Evolutionary conservation across 2,888 invertebrate genomes (phyloP).

Genomic region (Cryptocephalus moraei): DNA sequence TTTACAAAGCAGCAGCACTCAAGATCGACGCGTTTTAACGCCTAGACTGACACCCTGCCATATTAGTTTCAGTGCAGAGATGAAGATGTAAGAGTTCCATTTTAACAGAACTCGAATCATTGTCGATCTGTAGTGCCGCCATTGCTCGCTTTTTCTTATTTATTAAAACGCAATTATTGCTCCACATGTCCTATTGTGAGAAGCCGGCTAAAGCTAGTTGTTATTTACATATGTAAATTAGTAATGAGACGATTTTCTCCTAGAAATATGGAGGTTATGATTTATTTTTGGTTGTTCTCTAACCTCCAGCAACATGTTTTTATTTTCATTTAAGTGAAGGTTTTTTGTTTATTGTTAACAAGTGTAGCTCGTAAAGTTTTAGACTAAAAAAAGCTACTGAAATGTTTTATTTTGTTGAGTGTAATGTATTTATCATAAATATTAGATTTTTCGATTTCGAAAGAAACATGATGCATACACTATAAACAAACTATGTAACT

Average conservation of each 20-base stretch:
- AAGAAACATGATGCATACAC: neutral
- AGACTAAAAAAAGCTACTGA: neutral
- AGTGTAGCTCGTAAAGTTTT: constrained; percentile 1
- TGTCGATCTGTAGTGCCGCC: constrained; percentile 12
- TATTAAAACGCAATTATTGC: constrained; percentile 6
- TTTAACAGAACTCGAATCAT: neutral
- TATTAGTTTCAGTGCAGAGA: constrained; percentile 37
- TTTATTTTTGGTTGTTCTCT: neutral
- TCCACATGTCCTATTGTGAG: constrained; percentile 1
- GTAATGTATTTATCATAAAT: constrained; percentile 4
- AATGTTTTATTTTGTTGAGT: constrained; percentile 11
- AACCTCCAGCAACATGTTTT: neutral
- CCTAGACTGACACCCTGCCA: constrained; percentile 26
- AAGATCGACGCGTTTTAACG: constrained; percentile 2
- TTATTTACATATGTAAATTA: no score
- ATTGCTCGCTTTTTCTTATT: constrained; percentile 10
- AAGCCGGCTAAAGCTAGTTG: neutral
- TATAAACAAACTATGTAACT: no score
- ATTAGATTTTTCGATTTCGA: constrained; percentile 10
- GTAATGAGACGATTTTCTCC: no score
- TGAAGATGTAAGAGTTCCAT: constrained; percentile 5
- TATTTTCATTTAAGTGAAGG: neutral
- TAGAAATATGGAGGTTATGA: no score
- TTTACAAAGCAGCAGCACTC: neutral
- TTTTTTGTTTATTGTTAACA: constrained; percentile 8